Evolutionary conservation across 2,797 vertebrate genomes (phyloP), one percentile per base, ranked within the genome.

Genomic region (Hippocampus kuda): DNA sequence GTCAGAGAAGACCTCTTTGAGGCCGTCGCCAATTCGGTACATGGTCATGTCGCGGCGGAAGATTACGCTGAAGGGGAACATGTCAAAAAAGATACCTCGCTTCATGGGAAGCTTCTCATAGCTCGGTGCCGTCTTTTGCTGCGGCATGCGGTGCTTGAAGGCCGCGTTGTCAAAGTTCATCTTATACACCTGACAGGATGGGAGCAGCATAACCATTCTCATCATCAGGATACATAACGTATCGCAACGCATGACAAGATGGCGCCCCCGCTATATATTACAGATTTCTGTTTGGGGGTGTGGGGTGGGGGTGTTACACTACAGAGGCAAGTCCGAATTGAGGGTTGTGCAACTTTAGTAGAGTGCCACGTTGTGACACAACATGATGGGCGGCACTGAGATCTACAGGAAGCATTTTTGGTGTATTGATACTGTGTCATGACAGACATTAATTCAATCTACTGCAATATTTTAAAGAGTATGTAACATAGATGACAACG

Each of bases 141-240:
- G 88, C 0, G 89, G 88, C 86, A 89, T 91, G 66, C 88, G 89
- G 77, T 91, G 90, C 71, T 91, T 90, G 85, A 91, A 91, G 51
- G 90, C 90, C 0, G 91, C 91, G 3, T 91, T 91, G 83, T 91
- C 90, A 24, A 92, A 91, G 79, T 91, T 91, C 89, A 91, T 92
- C 80, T 92, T 91, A 67, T 91, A 92, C 34, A 92, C 86, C 89
- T 92, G 80, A 24, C 57, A 46, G 72, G 11, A 63, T 4, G 22
- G 38, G 26, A 13, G 49, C 62, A 46, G n/a, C 22, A n/a, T 20
- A 53, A 56, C 9, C 10, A 4, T 56, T 11, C 1, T 51, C 7
- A 51, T 51, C 53, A 10, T 56, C 9, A 24, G 53, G 2, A 56
- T 56, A 11, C n/a, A 53, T 20, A 7, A 18, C 9, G n/a, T 11